phyloP scores from a whole-genome alignment of 2,888 invertebrate genomes.

The Pseudeuparius sepicola region DNA sequence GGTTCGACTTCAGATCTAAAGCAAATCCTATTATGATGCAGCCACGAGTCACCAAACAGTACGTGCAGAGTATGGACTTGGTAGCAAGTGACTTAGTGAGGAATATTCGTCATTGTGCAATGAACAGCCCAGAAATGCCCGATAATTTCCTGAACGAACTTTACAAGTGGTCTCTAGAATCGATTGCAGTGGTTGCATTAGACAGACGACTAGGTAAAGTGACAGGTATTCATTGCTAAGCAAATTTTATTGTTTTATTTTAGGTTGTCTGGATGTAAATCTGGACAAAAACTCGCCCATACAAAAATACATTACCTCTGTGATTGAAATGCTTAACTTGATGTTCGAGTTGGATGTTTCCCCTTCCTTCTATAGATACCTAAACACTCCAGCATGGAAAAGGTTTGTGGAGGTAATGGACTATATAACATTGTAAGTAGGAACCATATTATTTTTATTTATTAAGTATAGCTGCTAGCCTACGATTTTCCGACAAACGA shows the following conservation, averaged over 20 bases:
- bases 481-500: too few relatives aligned
- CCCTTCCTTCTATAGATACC: conserved; percentile 33
- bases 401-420: conserved; percentile 35
- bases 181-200: conserved; percentile 37
- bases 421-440: too few relatives aligned
- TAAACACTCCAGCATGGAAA: conserved; percentile 32
- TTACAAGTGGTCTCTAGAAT: conserved; percentile 55
- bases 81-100: conserved; percentile 30
- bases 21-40: conserved; percentile 47
- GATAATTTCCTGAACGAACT: conserved; percentile 44
- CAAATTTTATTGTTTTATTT: too few relatives aligned
- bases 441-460: too few relatives aligned
- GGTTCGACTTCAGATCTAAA: conserved; percentile 43
- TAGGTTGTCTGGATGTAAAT: conserved; percentile 38
- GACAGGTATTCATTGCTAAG: too few relatives aligned
- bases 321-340: conserved; percentile 28
- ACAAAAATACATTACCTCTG: conserved; percentile 37
- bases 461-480: too few relatives aligned
- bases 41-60: conserved; percentile 35
- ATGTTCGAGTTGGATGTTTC: conserved; percentile 32
- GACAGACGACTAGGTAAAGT: conserved; percentile 33
- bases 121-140: conserved; percentile 26
- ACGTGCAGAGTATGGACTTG: conserved; percentile 29
- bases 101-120: conserved; percentile 21
- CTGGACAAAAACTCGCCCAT: conserved; percentile 33